phyloP scores from a whole-genome alignment of 2,888 invertebrate genomes.

The Calameuta filiformis region DNA sequence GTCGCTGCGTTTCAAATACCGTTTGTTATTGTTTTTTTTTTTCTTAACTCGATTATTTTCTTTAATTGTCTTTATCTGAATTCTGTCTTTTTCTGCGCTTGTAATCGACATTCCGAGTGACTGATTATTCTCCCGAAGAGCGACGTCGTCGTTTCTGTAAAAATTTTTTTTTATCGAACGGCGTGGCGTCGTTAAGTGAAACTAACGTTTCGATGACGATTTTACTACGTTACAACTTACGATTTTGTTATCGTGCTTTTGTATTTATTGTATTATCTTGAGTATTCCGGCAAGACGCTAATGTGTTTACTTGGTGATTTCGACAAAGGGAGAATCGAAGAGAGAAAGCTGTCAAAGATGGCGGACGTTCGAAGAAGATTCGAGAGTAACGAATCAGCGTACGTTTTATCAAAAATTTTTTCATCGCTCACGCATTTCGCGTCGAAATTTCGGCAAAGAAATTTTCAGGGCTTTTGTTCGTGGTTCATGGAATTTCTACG shows the following conservation, averaged over 20 bases:
- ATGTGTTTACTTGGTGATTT: background rate
- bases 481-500: background rate
- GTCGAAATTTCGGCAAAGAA: background rate
- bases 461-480: background rate
- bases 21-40: background rate
- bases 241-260: background rate
- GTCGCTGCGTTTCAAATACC: background rate
- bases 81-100: background rate
- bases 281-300: background rate
- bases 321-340: background rate
- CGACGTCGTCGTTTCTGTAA: background rate
- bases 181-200: background rate
- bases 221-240: background rate
- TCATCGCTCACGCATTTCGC: background rate
- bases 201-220: background rate
- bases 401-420: background rate
- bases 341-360: background rate
- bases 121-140: background rate
- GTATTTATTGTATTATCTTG: background rate
- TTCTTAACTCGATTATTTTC: background rate
- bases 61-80: background rate
- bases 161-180: background rate
- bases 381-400: background rate
- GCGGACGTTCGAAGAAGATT: background rate
- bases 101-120: background rate